Base-by-base conservation (phyloP, 2,113 vertebrate species). In the Eira barbara region DNA sequence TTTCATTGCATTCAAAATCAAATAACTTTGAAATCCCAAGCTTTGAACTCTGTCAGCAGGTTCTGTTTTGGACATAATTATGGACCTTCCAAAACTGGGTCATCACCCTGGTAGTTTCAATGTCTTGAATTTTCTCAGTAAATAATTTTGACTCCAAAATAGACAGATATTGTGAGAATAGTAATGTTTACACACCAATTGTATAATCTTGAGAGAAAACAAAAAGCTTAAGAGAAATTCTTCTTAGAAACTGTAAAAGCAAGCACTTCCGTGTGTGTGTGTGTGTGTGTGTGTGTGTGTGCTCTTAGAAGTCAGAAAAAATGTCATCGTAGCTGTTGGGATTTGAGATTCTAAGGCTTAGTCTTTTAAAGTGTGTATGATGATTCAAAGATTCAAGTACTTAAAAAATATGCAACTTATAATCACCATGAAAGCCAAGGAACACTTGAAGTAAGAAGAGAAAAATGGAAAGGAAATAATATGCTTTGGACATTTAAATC, bases 11-110 rank as follows among this genome's bases (percentile, higher is more conserved):
- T 65, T 94, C 8, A 42, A n/a, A 31, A 47, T n/a, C 57, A 14
- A 67, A 21, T 10, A 49, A 29, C 12, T 39, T 61, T 61, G 59
- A 61, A 61, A 61, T 61, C 25, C 59, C n/a, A 82, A 91, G 47
- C 71, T 91, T 87, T 89, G 67, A 71, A 74, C 21, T 87, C 34
- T 91, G 25, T 34, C 61, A 86, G 59, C 13, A 73, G 57, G 23
- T 83, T 96, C 96, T 96, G 13, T 94, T 91, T 81, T 52, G 89
- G 55, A 79, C 12, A 52, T 63, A 91, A 74, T 83, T 91, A 89
- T 57, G 34, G 15, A 91, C 81, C 3, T 12, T 71, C 49, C 82
- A 23, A 74, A 87, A 91, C 76, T 79, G 39, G 63, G 29, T 12
- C 11, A 81, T 79, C 59, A 78, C 42, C 45, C 21, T 63, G 57